These are phyloP conservation scores for Dolichallabes microphthalmus DNA, from an alignment of 2,113 vertebrate species.

Conservation along the genomic window DNA sequence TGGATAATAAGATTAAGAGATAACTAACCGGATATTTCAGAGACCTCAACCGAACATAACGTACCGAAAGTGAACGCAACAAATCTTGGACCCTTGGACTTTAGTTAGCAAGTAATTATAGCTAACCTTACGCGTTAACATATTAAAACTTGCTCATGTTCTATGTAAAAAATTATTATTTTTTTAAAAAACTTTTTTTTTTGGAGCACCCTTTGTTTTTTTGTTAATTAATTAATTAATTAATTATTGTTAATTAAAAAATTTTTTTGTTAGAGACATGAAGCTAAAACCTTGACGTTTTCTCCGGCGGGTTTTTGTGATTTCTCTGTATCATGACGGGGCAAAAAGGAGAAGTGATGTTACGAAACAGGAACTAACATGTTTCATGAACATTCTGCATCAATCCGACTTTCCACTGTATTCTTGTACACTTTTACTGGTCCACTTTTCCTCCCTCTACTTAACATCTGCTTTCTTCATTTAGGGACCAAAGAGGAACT, in stretches of 20 bases:
- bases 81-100: no score
- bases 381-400: background rate
- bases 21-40: no score
- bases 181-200: no score
- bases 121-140: no score
- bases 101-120: background rate
- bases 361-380: background rate
- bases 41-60: background rate
- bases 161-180: no score
- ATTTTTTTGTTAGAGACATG: background rate
- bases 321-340: background rate
- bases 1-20: no score
- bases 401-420: no score
- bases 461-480: constrained; percentile 2
- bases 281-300: background rate
- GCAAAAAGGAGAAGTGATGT: background rate
- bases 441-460: background rate
- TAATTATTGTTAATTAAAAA: no score
- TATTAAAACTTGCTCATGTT: no score
- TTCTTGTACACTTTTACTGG: background rate
- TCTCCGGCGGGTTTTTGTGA: background rate
- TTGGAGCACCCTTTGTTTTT: no score
- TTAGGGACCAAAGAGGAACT: constrained; percentile 90
- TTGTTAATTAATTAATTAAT: no score
- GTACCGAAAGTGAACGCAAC: no score